Conservation (phyloP, 1,140 invertebrate species). For the Venustaconcha ellipsiformis region DNA sequence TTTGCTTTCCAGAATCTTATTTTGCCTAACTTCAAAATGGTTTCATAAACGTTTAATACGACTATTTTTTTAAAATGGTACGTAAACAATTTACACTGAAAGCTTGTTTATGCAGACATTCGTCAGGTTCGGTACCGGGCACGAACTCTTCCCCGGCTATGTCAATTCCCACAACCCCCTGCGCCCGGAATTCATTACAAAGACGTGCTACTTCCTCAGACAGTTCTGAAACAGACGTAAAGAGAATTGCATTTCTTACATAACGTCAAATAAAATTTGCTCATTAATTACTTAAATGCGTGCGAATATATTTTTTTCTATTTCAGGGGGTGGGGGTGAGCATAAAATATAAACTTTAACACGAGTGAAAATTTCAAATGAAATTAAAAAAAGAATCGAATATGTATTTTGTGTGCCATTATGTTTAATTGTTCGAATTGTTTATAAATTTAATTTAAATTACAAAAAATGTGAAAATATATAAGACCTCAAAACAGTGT, state of each 20-base stretch:
- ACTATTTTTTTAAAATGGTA: neutral
- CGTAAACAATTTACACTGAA: slow-evolving; percentile 45
- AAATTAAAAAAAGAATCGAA: no score
- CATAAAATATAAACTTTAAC: no score
- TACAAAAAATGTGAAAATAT: no score
- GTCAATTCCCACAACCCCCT: slow-evolving; percentile 76
- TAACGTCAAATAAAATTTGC: neutral
- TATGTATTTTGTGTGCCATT: no score
- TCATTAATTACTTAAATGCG: neutral
- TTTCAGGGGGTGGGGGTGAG: neutral
- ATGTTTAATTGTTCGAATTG: no score
- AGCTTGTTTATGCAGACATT: slow-evolving; percentile 53
- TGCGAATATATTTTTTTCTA: neutral
- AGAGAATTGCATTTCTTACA: neutral
- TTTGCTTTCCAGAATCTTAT: no score
- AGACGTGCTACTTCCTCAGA: slow-evolving; percentile 70
- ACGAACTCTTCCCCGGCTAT: slow-evolving; percentile 72
- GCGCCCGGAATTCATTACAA: slow-evolving; percentile 69
- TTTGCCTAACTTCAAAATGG: no score
- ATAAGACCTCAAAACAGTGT: no score
- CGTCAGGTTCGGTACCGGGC: slow-evolving; percentile 53
- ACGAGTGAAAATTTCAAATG: no score
- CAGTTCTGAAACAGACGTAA: slow-evolving; percentile 60
- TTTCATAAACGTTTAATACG: neutral
- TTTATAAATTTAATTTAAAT: no score